Conservation (phyloP, 1,140 invertebrate genomes). For the Drosophila albomicans region DNA sequence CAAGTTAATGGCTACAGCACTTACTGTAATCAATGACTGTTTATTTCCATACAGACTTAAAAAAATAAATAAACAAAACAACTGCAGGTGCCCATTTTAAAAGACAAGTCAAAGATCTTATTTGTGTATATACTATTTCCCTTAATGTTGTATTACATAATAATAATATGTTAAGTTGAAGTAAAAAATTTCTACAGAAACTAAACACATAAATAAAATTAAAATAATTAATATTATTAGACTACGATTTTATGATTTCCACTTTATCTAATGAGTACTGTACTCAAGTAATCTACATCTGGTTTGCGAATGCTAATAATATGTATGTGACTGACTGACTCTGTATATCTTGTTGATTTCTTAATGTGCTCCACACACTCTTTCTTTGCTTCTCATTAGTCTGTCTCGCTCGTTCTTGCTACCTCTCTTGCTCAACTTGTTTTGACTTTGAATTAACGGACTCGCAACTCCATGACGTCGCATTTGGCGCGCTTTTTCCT, state of each 20-base stretch:
- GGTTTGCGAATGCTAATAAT: conserved; percentile 6
- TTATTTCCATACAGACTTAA: neutral
- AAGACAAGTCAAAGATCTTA: too few relatives aligned
- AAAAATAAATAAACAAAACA: too few relatives aligned
- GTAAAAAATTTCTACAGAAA: too few relatives aligned
- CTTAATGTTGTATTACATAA: too few relatives aligned
- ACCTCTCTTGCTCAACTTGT: conserved; percentile 22
- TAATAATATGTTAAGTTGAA: too few relatives aligned
- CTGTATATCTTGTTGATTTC: conserved; percentile 5
- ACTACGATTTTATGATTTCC: neutral
- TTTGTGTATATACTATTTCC: too few relatives aligned
- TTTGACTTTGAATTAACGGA: conserved; percentile 45
- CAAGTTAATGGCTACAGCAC: conserved; percentile 7
- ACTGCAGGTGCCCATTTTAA: too few relatives aligned
- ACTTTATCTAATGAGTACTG: conserved; percentile 12
- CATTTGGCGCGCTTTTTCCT: conserved; percentile 47
- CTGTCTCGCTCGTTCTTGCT: conserved; percentile 7
- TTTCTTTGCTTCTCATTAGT: neutral
- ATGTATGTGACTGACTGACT: neutral
- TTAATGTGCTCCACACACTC: neutral
- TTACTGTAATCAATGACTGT: conserved; percentile 1
- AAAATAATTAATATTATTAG: neutral
- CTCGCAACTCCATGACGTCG: conserved; percentile 36
- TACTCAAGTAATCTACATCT: conserved; percentile 20
- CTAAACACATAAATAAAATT: too few relatives aligned